Base-by-base conservation (phyloP, 2,888 invertebrate genomes). In the Lycocerus yunnanus region DNA sequence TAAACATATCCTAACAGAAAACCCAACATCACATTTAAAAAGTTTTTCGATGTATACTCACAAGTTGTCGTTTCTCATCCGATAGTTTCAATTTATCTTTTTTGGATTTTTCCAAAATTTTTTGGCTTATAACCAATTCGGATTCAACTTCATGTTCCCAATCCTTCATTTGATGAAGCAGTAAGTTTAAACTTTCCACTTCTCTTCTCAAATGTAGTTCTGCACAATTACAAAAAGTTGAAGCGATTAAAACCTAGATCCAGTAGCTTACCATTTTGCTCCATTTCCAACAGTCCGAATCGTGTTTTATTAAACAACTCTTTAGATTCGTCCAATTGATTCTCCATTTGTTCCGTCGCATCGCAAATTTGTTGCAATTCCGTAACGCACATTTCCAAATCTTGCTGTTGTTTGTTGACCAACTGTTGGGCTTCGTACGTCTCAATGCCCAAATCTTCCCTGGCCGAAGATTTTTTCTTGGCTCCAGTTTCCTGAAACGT, bases 61-160 rank as follows among this genome's bases (percentile, higher is more conserved):
- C 91, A 86, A 91, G 86, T 76, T 90, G 86, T 15, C 90, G 86
- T 81, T 92, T 91, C 81, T 92, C 91, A 60, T 89, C 88, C 0
- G 89, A 88, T 20, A 91, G 84, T 15, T 87, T 86, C 15, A 86
- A 83, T 82, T 91, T 91, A 81, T 92, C 90, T 10, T 88, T 86
- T 61, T 88, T 87, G 82, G 91, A 90, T 86, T 93, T 93, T 80
- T 92, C 91, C 0, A 92, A 90, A 82, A 92, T 89, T 78, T 91
- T 89, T 81, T 92, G 90, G 72, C 91, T 92, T 80, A 93, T 88
- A 1, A 89, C 88, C 69, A 93, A 85, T 74, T 91, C 90, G 0
- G 90, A 89, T 73, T 91, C 90, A 0, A 93, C 89, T 81, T 92
- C 92, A 13, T 89, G 87, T 75, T 92, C 91, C 91, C 92, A 93